These are phyloP conservation scores for Cephus pygmeus DNA, from an alignment of 2,888 invertebrate genomes.

Conservation along the genomic window DNA sequence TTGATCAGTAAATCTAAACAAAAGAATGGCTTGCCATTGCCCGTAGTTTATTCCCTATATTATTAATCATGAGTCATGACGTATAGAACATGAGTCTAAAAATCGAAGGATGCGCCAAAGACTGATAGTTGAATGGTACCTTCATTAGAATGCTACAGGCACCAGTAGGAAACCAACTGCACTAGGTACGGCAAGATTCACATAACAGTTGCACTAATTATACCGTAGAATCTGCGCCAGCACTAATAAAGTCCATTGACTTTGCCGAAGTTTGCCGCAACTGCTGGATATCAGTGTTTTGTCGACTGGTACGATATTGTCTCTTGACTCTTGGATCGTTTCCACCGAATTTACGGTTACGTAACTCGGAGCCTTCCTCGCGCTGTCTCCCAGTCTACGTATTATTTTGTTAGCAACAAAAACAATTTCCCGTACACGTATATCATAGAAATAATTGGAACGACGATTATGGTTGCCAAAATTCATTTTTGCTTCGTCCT, in stretches of 20 bases:
- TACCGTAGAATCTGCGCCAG: background rate
- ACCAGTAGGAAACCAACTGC: background rate
- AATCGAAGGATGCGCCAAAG: background rate
- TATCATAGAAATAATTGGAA: background rate
- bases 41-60: background rate
- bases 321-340: background rate
- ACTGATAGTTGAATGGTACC: background rate
- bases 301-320: background rate
- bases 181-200: background rate
- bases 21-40: background rate
- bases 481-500: background rate
- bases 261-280: background rate
- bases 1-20: background rate
- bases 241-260: background rate
- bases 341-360: background rate
- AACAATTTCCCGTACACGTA: background rate
- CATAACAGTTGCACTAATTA: background rate
- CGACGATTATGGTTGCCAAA: background rate
- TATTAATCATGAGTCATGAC: background rate
- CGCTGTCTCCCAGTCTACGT: background rate
- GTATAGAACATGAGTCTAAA: background rate
- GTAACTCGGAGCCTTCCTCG: background rate
- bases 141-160: background rate
- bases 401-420: background rate
- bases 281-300: background rate